Percentiles rank a stretch among this genome's conserved stretches.
These are phyloP conservation scores for Cheilosia variabilis DNA, from an alignment of 2,888 invertebrate species.

Conservation along the genomic window DNA sequence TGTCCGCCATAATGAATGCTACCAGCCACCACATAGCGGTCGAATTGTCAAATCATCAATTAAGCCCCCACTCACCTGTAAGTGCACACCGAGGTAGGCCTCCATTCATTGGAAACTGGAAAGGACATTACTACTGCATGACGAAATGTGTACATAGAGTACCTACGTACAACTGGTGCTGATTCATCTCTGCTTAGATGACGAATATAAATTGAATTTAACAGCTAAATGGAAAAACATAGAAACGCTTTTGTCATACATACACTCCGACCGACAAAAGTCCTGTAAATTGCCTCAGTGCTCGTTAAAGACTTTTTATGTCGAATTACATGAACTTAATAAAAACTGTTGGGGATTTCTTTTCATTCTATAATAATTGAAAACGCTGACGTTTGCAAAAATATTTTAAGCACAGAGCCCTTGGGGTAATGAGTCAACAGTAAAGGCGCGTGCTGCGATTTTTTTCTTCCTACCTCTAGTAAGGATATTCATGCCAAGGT, in stretches of 20 bases:
- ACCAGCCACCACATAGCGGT: constrained; percentile 27
- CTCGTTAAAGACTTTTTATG: constrained; percentile 28
- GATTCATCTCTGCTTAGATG: neutral
- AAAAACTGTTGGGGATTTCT: constrained; percentile 2
- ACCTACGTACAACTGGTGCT: neutral
- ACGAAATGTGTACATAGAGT: neutral
- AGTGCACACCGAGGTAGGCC: constrained; percentile 8
- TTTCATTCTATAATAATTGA: constrained; percentile 51
- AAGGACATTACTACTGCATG: constrained; percentile 10
- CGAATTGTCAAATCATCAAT: constrained; percentile 59
- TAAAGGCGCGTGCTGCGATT: constrained; percentile 18
- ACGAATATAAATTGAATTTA: constrained; percentile 28
- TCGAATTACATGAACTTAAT: constrained; percentile 19
- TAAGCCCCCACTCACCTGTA: constrained; percentile 56
- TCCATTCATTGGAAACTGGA: neutral
- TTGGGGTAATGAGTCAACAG: constrained; percentile 28
- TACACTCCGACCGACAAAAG: constrained; percentile 12
- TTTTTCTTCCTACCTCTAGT: neutral
- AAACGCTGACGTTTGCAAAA: constrained; percentile 54
- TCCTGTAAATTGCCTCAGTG: constrained; percentile 11
- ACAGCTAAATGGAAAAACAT: constrained; percentile 26
- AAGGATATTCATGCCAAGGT: constrained; percentile 4
- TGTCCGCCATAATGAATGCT: constrained; percentile 25
- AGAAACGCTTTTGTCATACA: constrained; percentile 44
- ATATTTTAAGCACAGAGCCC: neutral